Base-by-base conservation (phyloP, 2,888 invertebrate genomes). In the Hermaeophaga mercurialis region DNA sequence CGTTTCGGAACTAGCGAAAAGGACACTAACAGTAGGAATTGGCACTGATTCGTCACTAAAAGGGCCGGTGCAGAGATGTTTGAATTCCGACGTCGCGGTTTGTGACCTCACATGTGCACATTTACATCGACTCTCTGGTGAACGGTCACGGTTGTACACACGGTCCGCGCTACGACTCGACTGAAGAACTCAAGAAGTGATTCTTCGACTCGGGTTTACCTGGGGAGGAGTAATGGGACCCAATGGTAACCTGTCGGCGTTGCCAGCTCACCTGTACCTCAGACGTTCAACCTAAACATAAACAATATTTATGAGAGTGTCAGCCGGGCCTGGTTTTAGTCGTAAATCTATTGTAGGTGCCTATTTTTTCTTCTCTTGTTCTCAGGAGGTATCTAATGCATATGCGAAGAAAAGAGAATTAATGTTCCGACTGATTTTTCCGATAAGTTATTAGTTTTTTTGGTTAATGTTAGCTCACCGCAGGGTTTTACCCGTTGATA, bases 301-400 rank as follows among this genome's bases (percentile, higher is more conserved):
- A 77, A 77, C 76, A 76, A 77, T 78, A 78, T 78, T 78, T 78
- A 78, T 77, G 76, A 75, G 71, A 72, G 69, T 75, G 77, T 77
- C 78, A 78, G 75, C 71, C 73, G 73, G 74, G 73, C 75, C 76
- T 68, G 75, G 73, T 75, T 76, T 70, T 66, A 71, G 68, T 76
- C 76, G 74, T 78, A 78, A 78, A 78, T 78, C 77, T 76, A 75
- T 75, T 73, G 71, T 69, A 62, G 66, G 66, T 61, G 61, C 59
- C 68, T 70, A 71, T 72, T 72, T 68, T 64, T 62, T 65, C 49
- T 56, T 67, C 66, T 66, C 58, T 62, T 63, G 62, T 68, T 70
- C 66, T 68, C 64, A 48, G 67, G 70, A 64, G 67, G 65, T 67
- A 66, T 72, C 71, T 72, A 71, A 72, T 69, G 70, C 68, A 59